Base-by-base conservation (phyloP, 2,888 invertebrate genomes). In the Diplazon laetatorius region DNA sequence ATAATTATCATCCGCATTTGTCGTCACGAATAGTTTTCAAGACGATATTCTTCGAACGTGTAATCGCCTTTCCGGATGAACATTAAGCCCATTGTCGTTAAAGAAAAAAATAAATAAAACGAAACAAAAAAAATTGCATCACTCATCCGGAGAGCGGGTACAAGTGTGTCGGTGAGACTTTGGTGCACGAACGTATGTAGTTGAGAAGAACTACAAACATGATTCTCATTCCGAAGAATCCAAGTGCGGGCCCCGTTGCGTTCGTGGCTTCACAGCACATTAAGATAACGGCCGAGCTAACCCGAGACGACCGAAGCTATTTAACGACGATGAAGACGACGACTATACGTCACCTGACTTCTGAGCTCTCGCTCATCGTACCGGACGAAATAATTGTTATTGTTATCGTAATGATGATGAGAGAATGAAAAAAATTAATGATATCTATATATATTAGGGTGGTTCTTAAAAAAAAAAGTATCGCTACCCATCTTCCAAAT, bases 251-350 rank as follows among this genome's bases (percentile, higher is more conserved):
- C 30, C 42, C 62, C 44, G 65, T 65, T 74, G 74, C 78, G 74
- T n/a, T n/a, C n/a, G n/a, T n/a, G n/a, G n/a, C n/a, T 65, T 74
- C 65, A 74, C 73, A 63, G 62, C 69, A 52, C 69, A 65, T 78
- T 73, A 78, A 73, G 73, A 73, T 78, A 78, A 73, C 73, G 73
- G 44, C 50, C 42, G 59, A 12, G 59, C 63, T n/a, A 50, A 69
- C 77, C 16, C 59, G 55, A 68, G 77, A 66, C 60, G 44, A 57
- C 22, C 42, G 42, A 46, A 69, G 63, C 63, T 69, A 59, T 62
- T 65, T 59, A 42, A 70, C 65, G 60, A 74, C 65, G 25, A 70
- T 39, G 42, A 52, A 10, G 59, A 60, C 44, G 35, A n/a, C n/a
- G n/a, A n/a, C n/a, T n/a, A 44, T 37, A 55, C 78, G 74, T 78